A percentile compares a stretch with the other conserved stretches of the same genome.
Conservation (phyloP, 2,888 invertebrate species). For the Troides helena region DNA sequence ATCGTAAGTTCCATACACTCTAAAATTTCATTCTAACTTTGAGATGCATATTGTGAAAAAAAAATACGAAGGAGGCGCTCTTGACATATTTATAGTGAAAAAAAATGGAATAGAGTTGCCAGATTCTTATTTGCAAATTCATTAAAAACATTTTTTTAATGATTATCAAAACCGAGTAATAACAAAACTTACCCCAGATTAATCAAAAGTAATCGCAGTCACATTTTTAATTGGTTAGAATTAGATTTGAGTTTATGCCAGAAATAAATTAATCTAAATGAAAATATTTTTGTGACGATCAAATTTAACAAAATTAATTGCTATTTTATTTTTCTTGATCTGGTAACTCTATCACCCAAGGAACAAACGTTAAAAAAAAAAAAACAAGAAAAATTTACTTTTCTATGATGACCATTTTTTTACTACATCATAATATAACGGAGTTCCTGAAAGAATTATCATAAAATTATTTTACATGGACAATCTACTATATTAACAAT, state of each 20-base stretch:
- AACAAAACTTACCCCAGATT: not conserved
- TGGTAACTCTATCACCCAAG: not conserved
- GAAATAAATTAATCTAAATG: no score
- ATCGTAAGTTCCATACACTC: not conserved
- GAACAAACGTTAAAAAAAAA: not conserved
- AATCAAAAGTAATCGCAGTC: not conserved
- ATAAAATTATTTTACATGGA: slow-evolving; percentile 11
- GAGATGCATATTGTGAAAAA: not conserved
- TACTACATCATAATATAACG: not conserved
- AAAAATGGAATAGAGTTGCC: slow-evolving; percentile 10
- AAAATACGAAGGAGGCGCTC: slow-evolving; percentile 20
- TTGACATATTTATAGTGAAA: not conserved
- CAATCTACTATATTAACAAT: slow-evolving; percentile 12
- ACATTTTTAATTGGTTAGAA: not conserved
- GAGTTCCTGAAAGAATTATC: slow-evolving; percentile 17
- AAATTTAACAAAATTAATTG: not conserved
- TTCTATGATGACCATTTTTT: not conserved
- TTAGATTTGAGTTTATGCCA: not conserved
- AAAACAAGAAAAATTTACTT: not conserved
- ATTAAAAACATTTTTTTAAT: not conserved
- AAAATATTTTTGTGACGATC: no score
- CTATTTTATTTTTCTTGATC: not conserved
- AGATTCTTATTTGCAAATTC: slow-evolving; percentile 1
- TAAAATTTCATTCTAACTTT: not conserved
- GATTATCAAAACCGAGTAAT: not conserved